Conservation (phyloP, 1,140 invertebrate genomes). For the Drosophila seguyi region DNA sequence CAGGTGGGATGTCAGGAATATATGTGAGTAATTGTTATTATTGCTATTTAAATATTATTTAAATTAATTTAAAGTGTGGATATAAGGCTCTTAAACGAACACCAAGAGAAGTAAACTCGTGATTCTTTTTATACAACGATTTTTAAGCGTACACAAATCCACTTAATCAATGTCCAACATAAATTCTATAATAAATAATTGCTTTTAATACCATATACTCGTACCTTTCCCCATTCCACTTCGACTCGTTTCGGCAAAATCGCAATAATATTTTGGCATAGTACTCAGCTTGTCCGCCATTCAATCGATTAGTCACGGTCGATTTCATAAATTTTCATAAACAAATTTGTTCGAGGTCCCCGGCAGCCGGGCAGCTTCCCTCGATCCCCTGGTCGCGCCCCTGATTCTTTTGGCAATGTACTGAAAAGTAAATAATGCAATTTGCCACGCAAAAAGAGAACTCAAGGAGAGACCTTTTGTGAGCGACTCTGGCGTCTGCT, state of each 20-base stretch:
- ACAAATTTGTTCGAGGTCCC: constrained; percentile 68
- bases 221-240: neutral
- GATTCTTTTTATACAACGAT: too few relatives aligned
- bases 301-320: constrained; percentile 70
- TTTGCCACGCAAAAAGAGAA: constrained; percentile 55
- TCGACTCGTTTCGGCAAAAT: constrained; percentile 1
- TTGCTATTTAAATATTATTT: neutral
- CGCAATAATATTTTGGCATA: constrained; percentile 49
- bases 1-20: too few relatives aligned
- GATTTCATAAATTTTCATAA: constrained; percentile 78
- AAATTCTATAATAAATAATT: constrained; percentile 56
- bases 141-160: neutral
- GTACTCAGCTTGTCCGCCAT: constrained; percentile 16
- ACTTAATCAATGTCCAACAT: neutral
- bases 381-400: neutral
- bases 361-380: neutral
- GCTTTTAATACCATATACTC: constrained; percentile 49
- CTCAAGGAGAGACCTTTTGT: constrained; percentile 46
- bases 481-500: constrained; percentile 44
- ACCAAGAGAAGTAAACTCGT: too few relatives aligned
- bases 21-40: neutral
- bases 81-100: neutral
- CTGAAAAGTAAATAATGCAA: constrained; percentile 78
- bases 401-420: constrained; percentile 54
- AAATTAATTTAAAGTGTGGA: neutral